Conservation (phyloP, 2,113 vertebrate genomes). For the Bubo bubo region DNA sequence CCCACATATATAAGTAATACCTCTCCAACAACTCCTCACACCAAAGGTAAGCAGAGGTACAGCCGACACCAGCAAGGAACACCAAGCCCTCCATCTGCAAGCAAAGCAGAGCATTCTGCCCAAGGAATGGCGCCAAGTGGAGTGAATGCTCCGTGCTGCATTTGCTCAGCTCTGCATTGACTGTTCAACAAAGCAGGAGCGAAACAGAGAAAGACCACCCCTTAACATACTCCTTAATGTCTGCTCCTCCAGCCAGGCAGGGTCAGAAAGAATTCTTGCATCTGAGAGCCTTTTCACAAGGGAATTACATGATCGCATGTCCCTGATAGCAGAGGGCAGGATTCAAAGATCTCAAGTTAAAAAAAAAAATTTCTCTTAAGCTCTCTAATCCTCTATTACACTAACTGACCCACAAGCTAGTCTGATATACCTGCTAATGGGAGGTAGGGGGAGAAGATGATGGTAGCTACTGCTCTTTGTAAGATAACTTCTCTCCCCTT, state of each 20-base stretch:
- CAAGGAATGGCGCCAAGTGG: background rate
- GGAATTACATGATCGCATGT: background rate
- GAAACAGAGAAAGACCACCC: background rate
- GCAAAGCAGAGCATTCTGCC: background rate
- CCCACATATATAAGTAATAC: background rate
- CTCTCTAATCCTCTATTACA: background rate
- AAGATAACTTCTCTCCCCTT: background rate
- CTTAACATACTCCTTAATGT: background rate
- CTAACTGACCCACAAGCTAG: background rate
- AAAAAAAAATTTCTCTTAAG: background rate
- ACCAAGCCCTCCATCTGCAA: background rate
- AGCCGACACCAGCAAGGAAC: background rate
- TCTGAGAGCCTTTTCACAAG: background rate
- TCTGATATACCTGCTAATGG: background rate
- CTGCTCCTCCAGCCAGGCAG: background rate
- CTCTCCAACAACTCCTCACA: background rate
- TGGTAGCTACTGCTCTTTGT: background rate
- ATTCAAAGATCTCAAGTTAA: background rate
- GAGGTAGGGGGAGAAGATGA: background rate
- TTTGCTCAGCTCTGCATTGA: background rate
- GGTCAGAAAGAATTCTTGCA: background rate
- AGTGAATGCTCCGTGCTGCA: background rate
- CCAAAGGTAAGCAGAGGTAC: background rate
- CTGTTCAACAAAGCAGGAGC: background rate
- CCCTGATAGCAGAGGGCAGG: background rate